phyloP scores from a whole-genome alignment of 1,140 invertebrate genomes.

The Papilio glaucus region DNA sequence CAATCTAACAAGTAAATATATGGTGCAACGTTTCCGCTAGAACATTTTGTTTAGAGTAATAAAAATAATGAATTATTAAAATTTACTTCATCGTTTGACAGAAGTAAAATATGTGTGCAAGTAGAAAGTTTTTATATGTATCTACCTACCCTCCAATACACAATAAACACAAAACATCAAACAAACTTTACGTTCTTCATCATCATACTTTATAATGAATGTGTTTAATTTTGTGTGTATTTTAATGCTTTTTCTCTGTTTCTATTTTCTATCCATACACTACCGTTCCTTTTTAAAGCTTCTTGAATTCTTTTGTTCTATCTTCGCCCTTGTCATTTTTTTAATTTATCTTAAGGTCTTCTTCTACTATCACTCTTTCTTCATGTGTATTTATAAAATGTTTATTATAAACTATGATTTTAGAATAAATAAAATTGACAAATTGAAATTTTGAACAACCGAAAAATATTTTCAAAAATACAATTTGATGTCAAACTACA shows the following conservation, averaged over 20 bases:
- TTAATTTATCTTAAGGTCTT: too few species aligned
- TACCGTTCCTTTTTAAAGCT: neutral
- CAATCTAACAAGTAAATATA: neutral
- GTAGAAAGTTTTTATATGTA: constrained; percentile 13
- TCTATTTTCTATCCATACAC: neutral
- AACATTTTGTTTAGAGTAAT: neutral
- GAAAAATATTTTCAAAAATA: too few species aligned
- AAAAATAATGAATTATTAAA: neutral
- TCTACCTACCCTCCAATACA: neutral
- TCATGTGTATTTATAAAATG: too few species aligned
- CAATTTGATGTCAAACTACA: too few species aligned
- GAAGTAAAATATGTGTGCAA: constrained; percentile 13
- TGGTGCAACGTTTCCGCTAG: neutral
- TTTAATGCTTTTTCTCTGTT: neutral
- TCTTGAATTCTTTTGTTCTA: too few species aligned
- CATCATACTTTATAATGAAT: neutral
- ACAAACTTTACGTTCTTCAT: neutral
- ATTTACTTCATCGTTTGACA: constrained; percentile 12
- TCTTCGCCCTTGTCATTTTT: too few species aligned
- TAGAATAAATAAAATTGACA: too few species aligned
- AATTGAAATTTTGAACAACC: too few species aligned
- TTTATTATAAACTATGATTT: too few species aligned
- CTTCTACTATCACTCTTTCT: too few species aligned
- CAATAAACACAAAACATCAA: constrained; percentile 9
- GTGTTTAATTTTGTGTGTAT: neutral